phyloP scores from a whole-genome alignment of 2,113 vertebrate species.

The Daphoenositta chrysoptera region DNA sequence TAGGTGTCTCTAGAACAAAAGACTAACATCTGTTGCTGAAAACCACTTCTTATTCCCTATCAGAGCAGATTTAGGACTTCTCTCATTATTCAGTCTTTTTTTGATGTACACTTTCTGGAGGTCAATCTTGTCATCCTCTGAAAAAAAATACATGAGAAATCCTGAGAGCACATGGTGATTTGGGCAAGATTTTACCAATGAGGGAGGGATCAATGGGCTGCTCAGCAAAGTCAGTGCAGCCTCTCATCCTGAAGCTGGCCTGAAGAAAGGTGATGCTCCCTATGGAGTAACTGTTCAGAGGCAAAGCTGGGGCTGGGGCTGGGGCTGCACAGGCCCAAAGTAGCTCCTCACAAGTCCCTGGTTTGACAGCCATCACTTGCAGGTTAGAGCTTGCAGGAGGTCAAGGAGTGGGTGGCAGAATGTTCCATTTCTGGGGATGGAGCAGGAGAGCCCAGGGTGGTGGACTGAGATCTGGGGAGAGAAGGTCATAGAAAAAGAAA shows the following conservation, averaged over 20 bases:
- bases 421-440: fast-evolving
- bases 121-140: neutral
- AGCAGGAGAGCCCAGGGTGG: too few relatives aligned
- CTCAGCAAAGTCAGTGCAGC: neutral
- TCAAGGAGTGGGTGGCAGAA: neutral
- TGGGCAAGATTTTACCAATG: neutral
- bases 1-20: neutral
- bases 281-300: neutral
- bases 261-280: neutral
- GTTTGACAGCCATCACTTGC: neutral
- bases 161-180: neutral
- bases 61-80: neutral
- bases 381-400: neutral
- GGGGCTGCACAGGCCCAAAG: neutral
- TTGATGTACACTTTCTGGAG: neutral
- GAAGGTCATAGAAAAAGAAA: neutral
- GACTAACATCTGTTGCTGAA: neutral
- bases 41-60: neutral
- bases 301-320: neutral
- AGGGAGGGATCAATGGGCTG: neutral
- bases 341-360: neutral
- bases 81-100: neutral
- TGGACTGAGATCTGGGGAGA: neutral
- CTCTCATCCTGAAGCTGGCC: neutral
- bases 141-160: neutral